Evolutionary conservation across 2,797 vertebrate genomes (phyloP), one percentile per base, ranked within the genome.

Genomic region (Enteromius anoplus): DNA sequence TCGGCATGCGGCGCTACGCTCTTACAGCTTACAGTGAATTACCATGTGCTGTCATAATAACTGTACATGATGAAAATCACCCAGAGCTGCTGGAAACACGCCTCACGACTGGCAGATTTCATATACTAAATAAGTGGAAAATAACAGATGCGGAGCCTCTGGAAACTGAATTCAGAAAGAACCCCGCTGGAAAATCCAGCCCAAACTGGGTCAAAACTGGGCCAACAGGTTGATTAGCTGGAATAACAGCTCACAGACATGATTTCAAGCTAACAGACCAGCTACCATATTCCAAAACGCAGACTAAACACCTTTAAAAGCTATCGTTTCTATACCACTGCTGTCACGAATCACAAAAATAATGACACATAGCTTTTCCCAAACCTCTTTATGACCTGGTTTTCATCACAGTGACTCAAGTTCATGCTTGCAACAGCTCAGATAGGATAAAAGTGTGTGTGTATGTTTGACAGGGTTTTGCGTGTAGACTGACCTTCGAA

Each of bases 1-100:
- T 82, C 53, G 45, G 77, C 32, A 80, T 66, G 79, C 47, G 19
- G 11, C 2, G 47, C 17, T 45, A 14, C 75, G 26, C 71, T 86
- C 88, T 89, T 87, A 88, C 88, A 89, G 90, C 91, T 93, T 88
- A 88, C 85, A 77, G 78, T 45, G 10, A 81, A 88, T 88, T 85
- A 85, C 76, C 81, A 82, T 83, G 86, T 84, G 88, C 77, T 92
- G 90, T 89, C 89, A 92, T 90, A 85, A 89, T 91, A 84, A 86
- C 68, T 82, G 85, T 45, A 75, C 81, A 87, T 80, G 83, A 65
- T 55, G 62, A 87, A 75, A 11, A 78, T 75, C 72, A 75, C 34
- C 78, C 86, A 80, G 68, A 86, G 80, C 84, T 68, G 62, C 21
- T 65, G 87, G 70, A 87, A 82, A 87, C 78, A 55, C 75, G 29